Conservation (phyloP, 2,888 invertebrate genomes). For the Acleris laterana region DNA sequence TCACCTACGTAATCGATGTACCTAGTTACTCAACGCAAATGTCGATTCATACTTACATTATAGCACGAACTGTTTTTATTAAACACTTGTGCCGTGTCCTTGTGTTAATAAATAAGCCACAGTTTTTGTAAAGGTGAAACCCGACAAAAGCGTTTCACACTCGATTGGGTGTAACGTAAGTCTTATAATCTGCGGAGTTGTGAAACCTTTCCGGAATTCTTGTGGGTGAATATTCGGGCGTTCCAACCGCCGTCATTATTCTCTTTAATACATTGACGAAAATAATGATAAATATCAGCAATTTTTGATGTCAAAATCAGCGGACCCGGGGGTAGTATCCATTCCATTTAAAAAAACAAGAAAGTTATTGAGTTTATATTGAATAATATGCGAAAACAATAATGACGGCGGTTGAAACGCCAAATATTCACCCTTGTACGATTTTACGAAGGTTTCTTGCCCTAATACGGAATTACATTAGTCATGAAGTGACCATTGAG, state of each 20-base stretch:
- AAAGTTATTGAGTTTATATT: too few relatives aligned
- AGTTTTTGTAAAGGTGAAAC: conserved; percentile 60
- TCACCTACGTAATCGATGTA: neutral
- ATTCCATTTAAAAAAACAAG: too few relatives aligned
- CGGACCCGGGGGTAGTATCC: too few relatives aligned
- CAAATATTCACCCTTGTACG: too few relatives aligned
- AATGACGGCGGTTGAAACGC: too few relatives aligned
- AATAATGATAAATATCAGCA: too few relatives aligned
- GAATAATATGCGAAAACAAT: too few relatives aligned
- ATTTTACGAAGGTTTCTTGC: conserved; percentile 20
- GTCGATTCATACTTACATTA: conserved; percentile 2
- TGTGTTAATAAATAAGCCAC: conserved; percentile 54
- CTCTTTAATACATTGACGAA: too few relatives aligned
- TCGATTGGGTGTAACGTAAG: conserved; percentile 57
- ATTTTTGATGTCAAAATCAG: too few relatives aligned
- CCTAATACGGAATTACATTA: conserved; percentile 14
- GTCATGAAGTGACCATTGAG: neutral
- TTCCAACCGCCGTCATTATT: too few relatives aligned
- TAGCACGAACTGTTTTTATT: conserved; percentile 1
- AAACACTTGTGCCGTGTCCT: conserved; percentile 50
- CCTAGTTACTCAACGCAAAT: conserved; percentile 3
- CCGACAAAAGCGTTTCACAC: conserved; percentile 57
- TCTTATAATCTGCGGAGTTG: conserved; percentile 50
- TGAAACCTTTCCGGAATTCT: conserved; percentile 40
- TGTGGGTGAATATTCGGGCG: too few relatives aligned